Evolutionary conservation across 2,797 vertebrate species (phyloP), one percentile per base, ranked within the genome.

Genomic region (Cossypha heuglini): DNA sequence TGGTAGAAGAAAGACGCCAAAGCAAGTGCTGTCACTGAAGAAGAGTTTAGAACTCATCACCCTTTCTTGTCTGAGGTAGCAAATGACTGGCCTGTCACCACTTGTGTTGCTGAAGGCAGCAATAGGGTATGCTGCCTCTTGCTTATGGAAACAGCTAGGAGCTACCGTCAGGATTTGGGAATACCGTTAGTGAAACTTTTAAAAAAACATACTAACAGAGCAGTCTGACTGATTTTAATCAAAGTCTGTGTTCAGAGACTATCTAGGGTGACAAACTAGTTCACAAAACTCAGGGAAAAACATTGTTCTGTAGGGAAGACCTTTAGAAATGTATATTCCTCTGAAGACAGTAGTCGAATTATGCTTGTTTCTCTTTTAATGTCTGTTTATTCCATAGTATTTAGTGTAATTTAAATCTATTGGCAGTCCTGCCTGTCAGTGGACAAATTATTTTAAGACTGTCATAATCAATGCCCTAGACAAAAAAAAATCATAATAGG

Each of bases 31-130:
- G 91, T 88, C 68, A 80, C 45, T 74, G 66, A 85, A 64, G 57
- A 26, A 64, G 26, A 86, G 49, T 86, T 95, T 61, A 16, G 78
- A 91, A 90, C 75, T 94, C 91, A 75, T 96, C 72, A 4, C 87
- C 35, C 51, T 91, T 57, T 90, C 72, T 64, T 2, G 77, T 86
- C 71, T 68, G 87, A 96, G 91, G 72, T 94, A 94, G 86, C 68
- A 55, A 80, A 90, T 57, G 45, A 46, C 57, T 64, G 52, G 68
- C 64, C 82, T 93, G 87, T 97, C 91, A 88, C 91, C 93, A 72
- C 59, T 3, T 71, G 21, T 43, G 24, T 72, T 95, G 64, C 82
- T 94, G 38, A 64, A 90, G 45, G 45, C 61, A 48, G 81, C 75
- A 82, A 8, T 43, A 93, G 64, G 45, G 33, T 90, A n/a, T 74